phyloP scores from a whole-genome alignment of 2,797 vertebrate genomes.

The Zenarchopterus dispar region DNA sequence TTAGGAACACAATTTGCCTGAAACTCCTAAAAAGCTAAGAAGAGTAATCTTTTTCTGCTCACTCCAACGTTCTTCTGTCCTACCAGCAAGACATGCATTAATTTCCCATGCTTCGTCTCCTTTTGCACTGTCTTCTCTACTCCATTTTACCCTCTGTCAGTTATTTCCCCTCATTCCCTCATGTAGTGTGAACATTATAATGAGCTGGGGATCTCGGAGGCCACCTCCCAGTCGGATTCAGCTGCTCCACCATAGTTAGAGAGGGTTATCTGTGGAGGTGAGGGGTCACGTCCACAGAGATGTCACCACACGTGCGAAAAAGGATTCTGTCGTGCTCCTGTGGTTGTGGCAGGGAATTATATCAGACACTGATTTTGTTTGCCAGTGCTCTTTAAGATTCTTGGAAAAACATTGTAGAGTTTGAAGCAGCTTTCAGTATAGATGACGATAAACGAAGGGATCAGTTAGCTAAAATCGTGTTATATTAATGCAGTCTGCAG shows the following conservation, averaged over 20 bases:
- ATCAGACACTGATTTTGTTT: neutral
- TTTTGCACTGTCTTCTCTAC: neutral
- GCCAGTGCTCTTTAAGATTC: neutral
- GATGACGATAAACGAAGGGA: neutral
- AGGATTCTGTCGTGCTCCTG: slow-evolving; percentile 5
- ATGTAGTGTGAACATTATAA: slow-evolving; percentile 48
- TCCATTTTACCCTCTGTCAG: slow-evolving; percentile 4
- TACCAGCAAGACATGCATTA: neutral
- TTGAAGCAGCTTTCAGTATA: neutral
- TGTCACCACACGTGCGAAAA: slow-evolving; percentile 22
- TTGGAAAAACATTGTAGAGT: neutral
- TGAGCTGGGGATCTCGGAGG: slow-evolving; percentile 56
- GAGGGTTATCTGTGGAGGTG: slow-evolving; percentile 54
- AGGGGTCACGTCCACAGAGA: slow-evolving; percentile 46
- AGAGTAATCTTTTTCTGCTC: neutral
- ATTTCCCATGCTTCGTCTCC: slow-evolving; percentile 1
- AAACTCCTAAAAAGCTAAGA: slow-evolving; percentile 30
- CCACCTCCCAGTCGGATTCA: slow-evolving; percentile 42
- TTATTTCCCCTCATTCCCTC: slow-evolving; percentile 28
- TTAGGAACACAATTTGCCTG: slow-evolving; percentile 14
- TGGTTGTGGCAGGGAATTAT: neutral
- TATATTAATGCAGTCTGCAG: neutral
- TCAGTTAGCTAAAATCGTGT: neutral
- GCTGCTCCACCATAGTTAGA: slow-evolving; percentile 52
- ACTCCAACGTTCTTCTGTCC: neutral